Evolutionary conservation across 2,888 invertebrate genomes (phyloP).

Genomic region (Mellilla xanthometata): DNA sequence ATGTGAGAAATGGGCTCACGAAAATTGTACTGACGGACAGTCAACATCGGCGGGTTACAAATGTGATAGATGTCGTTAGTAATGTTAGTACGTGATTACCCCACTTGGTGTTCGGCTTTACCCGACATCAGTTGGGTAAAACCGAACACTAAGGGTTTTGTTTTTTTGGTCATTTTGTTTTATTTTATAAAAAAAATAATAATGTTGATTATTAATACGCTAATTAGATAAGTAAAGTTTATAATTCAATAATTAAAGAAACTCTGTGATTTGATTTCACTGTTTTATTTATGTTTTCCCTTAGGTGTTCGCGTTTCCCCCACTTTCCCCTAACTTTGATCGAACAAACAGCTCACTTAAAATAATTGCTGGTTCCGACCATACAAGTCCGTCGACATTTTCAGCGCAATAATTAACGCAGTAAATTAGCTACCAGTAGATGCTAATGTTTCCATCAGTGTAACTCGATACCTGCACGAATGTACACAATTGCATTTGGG

Average conservation of each 20-base stretch:
- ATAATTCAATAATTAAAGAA: background rate
- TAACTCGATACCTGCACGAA: conserved; percentile 77
- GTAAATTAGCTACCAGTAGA: conserved; percentile 35
- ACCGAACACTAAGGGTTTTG: background rate
- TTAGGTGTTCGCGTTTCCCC: too few relatives aligned
- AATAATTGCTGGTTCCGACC: conserved; percentile 4
- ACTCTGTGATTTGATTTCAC: background rate
- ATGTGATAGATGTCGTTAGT: conserved; percentile 19
- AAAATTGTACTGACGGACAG: conserved; percentile 20
- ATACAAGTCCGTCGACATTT: conserved; percentile 6
- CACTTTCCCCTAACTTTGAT: conserved; percentile 15
- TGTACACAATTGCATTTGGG: conserved; percentile 80
- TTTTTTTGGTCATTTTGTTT: background rate
- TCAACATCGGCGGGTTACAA: conserved; percentile 11
- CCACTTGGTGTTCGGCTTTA: conserved; percentile 14
- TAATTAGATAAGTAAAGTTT: background rate
- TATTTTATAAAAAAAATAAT: background rate
- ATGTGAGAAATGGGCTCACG: conserved; percentile 22
- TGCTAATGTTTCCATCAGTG: conserved; percentile 72
- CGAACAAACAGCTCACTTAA: conserved; percentile 7
- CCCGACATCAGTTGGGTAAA: conserved; percentile 6
- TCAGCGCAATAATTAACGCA: conserved; percentile 10
- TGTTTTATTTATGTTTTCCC: background rate
- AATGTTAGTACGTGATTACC: conserved; percentile 17
- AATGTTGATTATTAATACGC: background rate